phyloP scores from a whole-genome alignment of 2,888 invertebrate species.

The Apodemia duryi region DNA sequence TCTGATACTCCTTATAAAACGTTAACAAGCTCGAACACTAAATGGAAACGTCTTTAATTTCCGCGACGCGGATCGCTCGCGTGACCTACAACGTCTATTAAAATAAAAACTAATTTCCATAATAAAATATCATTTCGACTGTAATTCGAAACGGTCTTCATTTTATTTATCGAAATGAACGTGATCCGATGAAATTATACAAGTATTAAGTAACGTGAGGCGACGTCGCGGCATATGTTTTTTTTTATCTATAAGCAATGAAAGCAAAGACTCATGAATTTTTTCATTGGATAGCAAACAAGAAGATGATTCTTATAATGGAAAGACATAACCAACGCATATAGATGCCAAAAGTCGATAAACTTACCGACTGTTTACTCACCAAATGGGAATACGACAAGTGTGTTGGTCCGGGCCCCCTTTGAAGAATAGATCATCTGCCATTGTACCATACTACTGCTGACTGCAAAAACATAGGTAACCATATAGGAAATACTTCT shows the following conservation, averaged over 20 bases:
- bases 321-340: too few relatives aligned
- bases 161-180: constrained; percentile 71
- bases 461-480: too few relatives aligned
- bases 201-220: constrained; percentile 67
- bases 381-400: too few relatives aligned
- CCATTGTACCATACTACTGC: too few relatives aligned
- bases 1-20: constrained; percentile 37
- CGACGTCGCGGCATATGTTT: constrained; percentile 67
- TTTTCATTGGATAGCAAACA: too few relatives aligned
- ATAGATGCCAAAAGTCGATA: too few relatives aligned
- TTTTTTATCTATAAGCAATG: constrained; percentile 36
- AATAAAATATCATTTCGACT: constrained; percentile 63
- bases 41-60: constrained; percentile 58
- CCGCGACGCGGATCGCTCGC: constrained; percentile 55
- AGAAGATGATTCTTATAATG: too few relatives aligned
- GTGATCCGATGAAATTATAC: constrained; percentile 70
- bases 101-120: constrained; percentile 75
- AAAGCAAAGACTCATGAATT: too few relatives aligned
- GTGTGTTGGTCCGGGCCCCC: too few relatives aligned
- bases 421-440: too few relatives aligned
- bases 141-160: constrained; percentile 48
- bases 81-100: constrained; percentile 65
- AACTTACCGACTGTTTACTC: too few relatives aligned
- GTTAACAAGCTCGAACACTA: constrained; percentile 50
- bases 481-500: too few relatives aligned